These are phyloP conservation scores for Drosophila rubida DNA, from an alignment of 2,888 invertebrate genomes.

Conservation along the genomic window DNA sequence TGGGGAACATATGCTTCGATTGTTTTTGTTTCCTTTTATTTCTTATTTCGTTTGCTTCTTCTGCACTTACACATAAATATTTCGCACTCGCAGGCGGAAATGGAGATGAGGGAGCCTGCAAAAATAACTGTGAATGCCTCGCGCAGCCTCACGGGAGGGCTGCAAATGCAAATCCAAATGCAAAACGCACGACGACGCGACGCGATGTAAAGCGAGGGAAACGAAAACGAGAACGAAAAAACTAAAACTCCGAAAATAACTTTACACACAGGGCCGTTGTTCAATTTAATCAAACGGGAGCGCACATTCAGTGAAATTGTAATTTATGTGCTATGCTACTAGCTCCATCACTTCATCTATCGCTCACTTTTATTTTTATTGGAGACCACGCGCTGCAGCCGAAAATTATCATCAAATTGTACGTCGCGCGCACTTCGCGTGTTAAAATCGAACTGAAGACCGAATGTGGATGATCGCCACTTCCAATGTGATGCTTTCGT, in stretches of 20 bases:
- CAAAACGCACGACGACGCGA: constrained; percentile 10
- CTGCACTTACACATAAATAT: constrained; percentile 1
- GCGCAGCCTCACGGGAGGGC: constrained; percentile 5
- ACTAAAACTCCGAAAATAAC: constrained; percentile 61
- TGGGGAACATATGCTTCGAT: constrained; percentile 8
- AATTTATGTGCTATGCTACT: constrained; percentile 45
- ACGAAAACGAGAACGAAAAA: constrained; percentile 38
- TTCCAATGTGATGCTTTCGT: constrained; percentile 47
- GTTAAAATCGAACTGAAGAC: constrained; percentile 67
- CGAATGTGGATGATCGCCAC: constrained; percentile 47
- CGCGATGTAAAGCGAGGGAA: constrained; percentile 14
- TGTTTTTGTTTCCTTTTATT: constrained; percentile 6
- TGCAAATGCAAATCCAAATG: constrained; percentile 46
- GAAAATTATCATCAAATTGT: background rate
- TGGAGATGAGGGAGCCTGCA: constrained; percentile 16
- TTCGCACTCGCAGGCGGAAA: constrained; percentile 55
- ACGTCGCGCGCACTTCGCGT: constrained; percentile 49
- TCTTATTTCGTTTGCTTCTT: background rate
- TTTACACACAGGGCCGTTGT: constrained; percentile 22
- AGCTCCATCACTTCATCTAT: constrained; percentile 7
- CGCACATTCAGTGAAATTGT: constrained; percentile 26
- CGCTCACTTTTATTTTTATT: too few relatives aligned
- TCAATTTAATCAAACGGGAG: constrained; percentile 51
- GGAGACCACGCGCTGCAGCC: background rate
- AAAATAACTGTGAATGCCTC: constrained; percentile 7